A percentile compares a stretch with the other conserved stretches of the same genome.
Conservation (phyloP, 2,888 invertebrate genomes). For the Dynastes maya region DNA sequence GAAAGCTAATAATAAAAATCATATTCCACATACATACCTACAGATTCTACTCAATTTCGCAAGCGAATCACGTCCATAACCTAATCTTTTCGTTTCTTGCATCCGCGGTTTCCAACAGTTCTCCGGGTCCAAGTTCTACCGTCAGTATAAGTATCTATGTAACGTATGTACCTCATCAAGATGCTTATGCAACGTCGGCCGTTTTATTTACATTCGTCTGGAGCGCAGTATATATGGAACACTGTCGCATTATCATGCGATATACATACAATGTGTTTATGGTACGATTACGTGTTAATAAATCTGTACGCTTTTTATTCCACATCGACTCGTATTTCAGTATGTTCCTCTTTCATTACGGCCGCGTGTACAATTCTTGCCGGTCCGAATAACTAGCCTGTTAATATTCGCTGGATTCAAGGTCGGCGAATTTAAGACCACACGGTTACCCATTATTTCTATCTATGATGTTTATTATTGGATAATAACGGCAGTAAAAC, state of each 20-base stretch:
- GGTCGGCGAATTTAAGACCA: constrained; percentile 42
- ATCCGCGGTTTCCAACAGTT: constrained; percentile 14
- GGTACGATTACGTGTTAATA: constrained; percentile 45
- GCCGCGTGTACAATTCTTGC: constrained; percentile 20
- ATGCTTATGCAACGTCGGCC: constrained; percentile 36
- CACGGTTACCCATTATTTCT: constrained; percentile 39
- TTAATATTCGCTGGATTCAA: constrained; percentile 34
- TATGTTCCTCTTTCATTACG: constrained; percentile 29
- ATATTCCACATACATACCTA: constrained; percentile 16
- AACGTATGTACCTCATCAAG: constrained; percentile 29
- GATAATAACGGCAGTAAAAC: constrained; percentile 39
- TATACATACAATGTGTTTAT: constrained; percentile 46
- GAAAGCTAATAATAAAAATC: constrained; percentile 38
- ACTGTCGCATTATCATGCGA: constrained; percentile 35
- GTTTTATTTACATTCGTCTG: constrained; percentile 43
- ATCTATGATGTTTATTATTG: constrained; percentile 35
- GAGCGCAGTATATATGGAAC: constrained; percentile 39
- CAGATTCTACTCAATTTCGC: constrained; percentile 1
- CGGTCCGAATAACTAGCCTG: constrained; percentile 1
- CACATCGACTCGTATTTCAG: constrained; percentile 29
- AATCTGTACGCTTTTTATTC: constrained; percentile 45
- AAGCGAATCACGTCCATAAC: constrained; percentile 34
- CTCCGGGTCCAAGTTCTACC: constrained; percentile 20
- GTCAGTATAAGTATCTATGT: not conserved
- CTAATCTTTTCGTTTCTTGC: constrained; percentile 20